These are phyloP conservation scores for Amazona vittata DNA, from an alignment of 2,113 vertebrate genomes.

Conservation along the genomic window DNA sequence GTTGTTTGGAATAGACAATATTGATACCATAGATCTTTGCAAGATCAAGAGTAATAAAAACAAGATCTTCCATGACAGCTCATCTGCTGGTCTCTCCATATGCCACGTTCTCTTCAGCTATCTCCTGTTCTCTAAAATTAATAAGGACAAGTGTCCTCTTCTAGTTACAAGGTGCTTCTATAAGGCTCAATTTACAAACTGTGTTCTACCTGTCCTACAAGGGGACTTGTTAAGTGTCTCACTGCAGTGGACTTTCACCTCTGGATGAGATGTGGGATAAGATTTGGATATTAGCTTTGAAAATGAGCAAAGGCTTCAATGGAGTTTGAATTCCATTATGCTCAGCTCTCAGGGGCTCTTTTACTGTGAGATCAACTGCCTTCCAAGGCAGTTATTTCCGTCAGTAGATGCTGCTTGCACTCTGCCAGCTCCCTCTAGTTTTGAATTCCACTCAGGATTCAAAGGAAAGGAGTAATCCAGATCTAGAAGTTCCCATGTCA, in stretches of 20 bases:
- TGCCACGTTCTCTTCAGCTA: background rate
- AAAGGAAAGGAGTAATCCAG: background rate
- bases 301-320: background rate
- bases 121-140: background rate
- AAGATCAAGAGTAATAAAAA: background rate
- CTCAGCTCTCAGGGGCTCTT: background rate
- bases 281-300: slow-evolving; percentile 2
- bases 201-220: background rate
- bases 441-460: background rate
- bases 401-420: background rate
- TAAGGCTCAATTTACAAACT: background rate
- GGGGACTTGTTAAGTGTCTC: fast-evolving
- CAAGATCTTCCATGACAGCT: background rate
- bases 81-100: background rate
- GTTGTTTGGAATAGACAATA: background rate
- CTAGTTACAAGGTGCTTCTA: background rate
- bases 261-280: background rate
- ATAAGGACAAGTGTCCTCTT: background rate
- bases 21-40: background rate
- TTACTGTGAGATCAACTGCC: background rate
- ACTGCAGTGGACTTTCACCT: background rate
- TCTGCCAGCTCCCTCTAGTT: background rate
- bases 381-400: background rate
- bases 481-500: background rate
- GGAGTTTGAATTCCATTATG: background rate